Conservation (phyloP, 2,113 vertebrate species). For the Rhipidura dahli region DNA sequence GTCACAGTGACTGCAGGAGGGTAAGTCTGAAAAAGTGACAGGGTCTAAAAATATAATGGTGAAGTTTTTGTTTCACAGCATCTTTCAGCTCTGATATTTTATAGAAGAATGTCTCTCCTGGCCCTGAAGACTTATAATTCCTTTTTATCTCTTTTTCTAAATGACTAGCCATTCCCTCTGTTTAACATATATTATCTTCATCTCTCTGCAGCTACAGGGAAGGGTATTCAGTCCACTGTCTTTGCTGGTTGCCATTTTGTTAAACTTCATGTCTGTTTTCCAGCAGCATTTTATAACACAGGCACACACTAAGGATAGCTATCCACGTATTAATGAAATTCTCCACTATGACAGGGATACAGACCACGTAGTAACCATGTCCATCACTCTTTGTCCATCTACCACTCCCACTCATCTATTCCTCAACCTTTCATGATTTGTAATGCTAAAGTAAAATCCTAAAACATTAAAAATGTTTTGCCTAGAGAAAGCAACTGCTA, state of each 20-base stretch:
- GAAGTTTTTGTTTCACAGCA: not conserved
- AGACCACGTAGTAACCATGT: accelerated
- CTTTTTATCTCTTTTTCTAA: not conserved
- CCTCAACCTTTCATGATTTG: not conserved
- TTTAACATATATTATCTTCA: not conserved
- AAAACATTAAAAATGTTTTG: not conserved
- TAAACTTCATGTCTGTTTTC: not conserved
- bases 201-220: not conserved
- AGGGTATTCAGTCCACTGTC: not conserved
- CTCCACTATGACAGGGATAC: not conserved
- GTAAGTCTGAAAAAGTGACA: not conserved
- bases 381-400: not conserved
- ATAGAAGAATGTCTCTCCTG: not conserved
- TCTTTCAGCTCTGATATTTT: not conserved
- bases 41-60: not conserved
- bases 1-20: not conserved
- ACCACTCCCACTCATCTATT: not conserved
- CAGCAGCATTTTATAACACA: not conserved
- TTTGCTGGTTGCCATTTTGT: not conserved
- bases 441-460: not conserved
- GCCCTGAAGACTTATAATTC: not conserved
- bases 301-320: not conserved
- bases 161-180: not conserved
- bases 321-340: not conserved
- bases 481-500: not conserved